Evolutionary conservation across 64 coral and sea anemone species (phyloP).

Genomic region (Montipora efflorescens): DNA sequence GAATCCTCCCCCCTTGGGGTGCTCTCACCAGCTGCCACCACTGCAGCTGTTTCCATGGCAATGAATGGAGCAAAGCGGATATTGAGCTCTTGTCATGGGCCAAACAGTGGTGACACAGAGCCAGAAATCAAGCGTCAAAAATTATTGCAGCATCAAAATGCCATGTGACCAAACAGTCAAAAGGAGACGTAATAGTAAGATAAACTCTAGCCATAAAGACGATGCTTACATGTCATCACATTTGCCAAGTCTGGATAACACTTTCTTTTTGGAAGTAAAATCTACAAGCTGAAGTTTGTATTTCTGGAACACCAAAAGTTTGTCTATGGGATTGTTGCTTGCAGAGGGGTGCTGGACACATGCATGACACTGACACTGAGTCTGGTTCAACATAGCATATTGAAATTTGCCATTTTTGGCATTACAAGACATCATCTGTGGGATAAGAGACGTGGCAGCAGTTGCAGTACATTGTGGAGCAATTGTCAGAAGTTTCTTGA

Average conservation of each 20-base stretch:
- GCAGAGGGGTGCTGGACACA: background rate
- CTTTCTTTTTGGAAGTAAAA: background rate
- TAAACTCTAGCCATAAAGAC: conserved; percentile 21
- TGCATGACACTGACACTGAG: background rate
- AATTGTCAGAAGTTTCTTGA: background rate
- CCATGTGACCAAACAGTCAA: background rate
- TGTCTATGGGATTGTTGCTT: background rate
- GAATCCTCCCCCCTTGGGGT: conserved; percentile 95
- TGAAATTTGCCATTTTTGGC: background rate
- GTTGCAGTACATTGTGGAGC: background rate
- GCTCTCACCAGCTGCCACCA: conserved; percentile 96
- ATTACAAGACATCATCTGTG: background rate
- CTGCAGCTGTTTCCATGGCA: conserved; percentile 94
- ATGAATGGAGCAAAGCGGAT: conserved; percentile 97
- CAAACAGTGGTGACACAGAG: conserved; percentile 53
- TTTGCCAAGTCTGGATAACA: background rate
- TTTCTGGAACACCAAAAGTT: background rate
- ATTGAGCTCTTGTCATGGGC: conserved; percentile 32
- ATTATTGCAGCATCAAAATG: conserved; percentile 35
- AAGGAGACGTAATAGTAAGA: background rate
- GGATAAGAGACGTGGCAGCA: background rate
- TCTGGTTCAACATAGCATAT: background rate
- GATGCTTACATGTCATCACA: background rate
- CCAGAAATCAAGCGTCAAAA: conserved; percentile 74
- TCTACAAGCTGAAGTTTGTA: background rate